Evolutionary conservation across 2,888 invertebrate genomes (phyloP).

Genomic region (Elysia crispata): DNA sequence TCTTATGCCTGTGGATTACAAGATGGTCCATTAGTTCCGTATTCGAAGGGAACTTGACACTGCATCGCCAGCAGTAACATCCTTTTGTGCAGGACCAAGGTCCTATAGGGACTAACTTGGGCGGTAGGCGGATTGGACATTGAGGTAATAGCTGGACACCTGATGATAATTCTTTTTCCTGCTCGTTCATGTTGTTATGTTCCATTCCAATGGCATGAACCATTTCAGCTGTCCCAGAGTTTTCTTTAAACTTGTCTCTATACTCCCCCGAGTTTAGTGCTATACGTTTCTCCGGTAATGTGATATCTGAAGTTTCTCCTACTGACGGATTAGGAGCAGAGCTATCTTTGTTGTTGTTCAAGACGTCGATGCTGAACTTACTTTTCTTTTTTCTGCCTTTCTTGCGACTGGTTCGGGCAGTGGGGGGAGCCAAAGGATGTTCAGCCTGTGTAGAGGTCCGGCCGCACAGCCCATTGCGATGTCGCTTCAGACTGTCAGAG

Average conservation of each 20-base stretch:
- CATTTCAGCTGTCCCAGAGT: background rate
- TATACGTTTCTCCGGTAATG: no score
- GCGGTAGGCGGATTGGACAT: background rate
- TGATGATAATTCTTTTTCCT: background rate
- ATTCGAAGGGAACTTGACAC: conserved; percentile 6
- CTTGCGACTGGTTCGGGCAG: background rate
- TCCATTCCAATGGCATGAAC: no score
- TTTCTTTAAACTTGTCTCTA: no score
- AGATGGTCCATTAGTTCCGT: conserved; percentile 7
- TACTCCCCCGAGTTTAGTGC: no score
- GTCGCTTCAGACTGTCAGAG: conserved; percentile 46
- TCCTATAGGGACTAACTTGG: background rate
- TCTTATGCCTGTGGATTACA: conserved; percentile 23
- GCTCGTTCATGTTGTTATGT: background rate
- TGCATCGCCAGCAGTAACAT: conserved; percentile 41
- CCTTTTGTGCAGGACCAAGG: conserved; percentile 35
- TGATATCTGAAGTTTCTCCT: no score
- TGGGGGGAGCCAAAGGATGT: no score
- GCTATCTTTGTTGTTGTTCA: background rate
- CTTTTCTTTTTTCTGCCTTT: conserved; percentile 17
- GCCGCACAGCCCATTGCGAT: conserved; percentile 29
- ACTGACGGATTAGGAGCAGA: background rate
- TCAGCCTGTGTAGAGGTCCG: background rate
- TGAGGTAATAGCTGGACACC: no score
- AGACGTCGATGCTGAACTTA: background rate